Base-by-base conservation (phyloP, 2,888 invertebrate species). In the Malachius bipustulatus region DNA sequence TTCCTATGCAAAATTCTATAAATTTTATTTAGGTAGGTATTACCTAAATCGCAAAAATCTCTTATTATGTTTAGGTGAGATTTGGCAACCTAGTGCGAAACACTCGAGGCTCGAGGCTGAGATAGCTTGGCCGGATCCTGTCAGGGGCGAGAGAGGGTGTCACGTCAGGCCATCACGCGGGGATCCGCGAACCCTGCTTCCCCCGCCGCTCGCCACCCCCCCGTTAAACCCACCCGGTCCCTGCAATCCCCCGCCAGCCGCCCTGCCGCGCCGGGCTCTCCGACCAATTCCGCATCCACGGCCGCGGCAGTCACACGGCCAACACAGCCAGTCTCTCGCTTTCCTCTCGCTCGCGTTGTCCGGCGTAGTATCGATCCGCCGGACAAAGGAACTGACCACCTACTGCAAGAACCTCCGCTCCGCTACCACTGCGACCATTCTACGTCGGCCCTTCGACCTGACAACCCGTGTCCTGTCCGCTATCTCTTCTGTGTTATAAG, bases 61-160 rank as follows among this genome's bases (percentile, higher is more conserved):
- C n/a, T n/a, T n/a, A n/a, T n/a, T n/a, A n/a, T n/a, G n/a, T n/a
- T n/a, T n/a, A n/a, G n/a, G n/a, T n/a, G n/a, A n/a, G n/a, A n/a
- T n/a, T n/a, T n/a, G n/a, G n/a, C n/a, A n/a, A n/a, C n/a, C n/a
- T n/a, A n/a, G n/a, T n/a, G n/a, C n/a, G n/a, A n/a, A n/a, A n/a
- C n/a, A n/a, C n/a, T n/a, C n/a, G n/a, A n/a, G n/a, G n/a, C n/a
- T n/a, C n/a, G n/a, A n/a, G n/a, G n/a, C n/a, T n/a, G n/a, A n/a
- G n/a, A n/a, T n/a, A n/a, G n/a, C n/a, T n/a, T n/a, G n/a, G n/a
- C n/a, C n/a, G n/a, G n/a, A n/a, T n/a, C n/a, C n/a, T n/a, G n/a
- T n/a, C n/a, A n/a, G n/a, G n/a, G n/a, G n/a, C n/a, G 57, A 58
- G 63, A 68, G 67, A 67, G 70, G 65, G 70, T 60, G 71, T 69